Evolutionary conservation across 2,797 vertebrate species (phyloP).

Genomic region (Poeciliopsis turneri): DNA sequence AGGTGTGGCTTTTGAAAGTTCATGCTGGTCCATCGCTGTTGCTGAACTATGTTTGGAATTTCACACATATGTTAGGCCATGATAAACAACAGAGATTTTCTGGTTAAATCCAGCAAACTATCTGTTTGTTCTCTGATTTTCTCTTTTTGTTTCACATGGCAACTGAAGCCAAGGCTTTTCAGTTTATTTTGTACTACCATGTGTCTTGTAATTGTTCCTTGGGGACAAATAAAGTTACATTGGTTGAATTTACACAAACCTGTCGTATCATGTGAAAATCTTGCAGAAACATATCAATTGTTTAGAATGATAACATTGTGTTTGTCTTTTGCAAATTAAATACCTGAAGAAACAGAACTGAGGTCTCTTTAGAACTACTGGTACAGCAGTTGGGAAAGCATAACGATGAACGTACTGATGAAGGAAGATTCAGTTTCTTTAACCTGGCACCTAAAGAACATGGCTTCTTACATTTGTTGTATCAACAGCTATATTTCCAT

Average conservation of each 20-base stretch:
- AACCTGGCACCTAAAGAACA: background rate
- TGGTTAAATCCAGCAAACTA: constrained; percentile 51
- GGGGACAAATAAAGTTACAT: no score
- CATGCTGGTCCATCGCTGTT: constrained; percentile 42
- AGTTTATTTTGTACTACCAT: no score
- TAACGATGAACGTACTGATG: background rate
- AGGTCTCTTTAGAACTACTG: background rate
- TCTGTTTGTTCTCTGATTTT: constrained; percentile 55
- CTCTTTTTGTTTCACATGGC: constrained; percentile 36
- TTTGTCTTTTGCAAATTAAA: background rate
- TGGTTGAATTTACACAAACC: background rate
- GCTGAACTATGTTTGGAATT: constrained; percentile 67
- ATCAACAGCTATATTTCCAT: background rate
- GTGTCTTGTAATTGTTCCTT: no score
- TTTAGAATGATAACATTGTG: constrained; percentile 10
- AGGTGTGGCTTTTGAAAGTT: constrained; percentile 41
- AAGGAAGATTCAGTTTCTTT: background rate
- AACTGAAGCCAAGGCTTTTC: background rate
- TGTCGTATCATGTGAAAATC: constrained; percentile 19
- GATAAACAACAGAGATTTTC: constrained; percentile 63
- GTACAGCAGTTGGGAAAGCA: no score
- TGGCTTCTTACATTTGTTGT: background rate
- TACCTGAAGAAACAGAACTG: background rate
- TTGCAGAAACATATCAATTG: constrained; percentile 27
- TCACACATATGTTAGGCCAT: constrained; percentile 64